Conservation (phyloP, 2,113 vertebrate species). For the Caretta caretta region DNA sequence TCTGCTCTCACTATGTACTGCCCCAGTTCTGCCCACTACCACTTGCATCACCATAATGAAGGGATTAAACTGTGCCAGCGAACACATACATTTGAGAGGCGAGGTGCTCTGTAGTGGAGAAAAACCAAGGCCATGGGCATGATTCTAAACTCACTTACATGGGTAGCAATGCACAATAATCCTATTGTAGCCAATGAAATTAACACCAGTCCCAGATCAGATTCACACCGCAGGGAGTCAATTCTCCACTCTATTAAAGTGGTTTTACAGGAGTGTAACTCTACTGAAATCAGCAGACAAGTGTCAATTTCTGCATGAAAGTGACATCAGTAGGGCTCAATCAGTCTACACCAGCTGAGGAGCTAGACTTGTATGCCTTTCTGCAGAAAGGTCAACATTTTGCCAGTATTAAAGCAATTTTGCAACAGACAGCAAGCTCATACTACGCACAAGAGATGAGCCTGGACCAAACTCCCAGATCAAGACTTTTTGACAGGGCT, state of each 20-base stretch:
- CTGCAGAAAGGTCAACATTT: conserved; percentile 24
- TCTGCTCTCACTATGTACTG: background rate
- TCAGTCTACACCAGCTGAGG: conserved; percentile 61
- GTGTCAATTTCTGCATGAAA: background rate
- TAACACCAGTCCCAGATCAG: background rate
- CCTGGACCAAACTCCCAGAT: background rate
- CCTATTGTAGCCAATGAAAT: background rate
- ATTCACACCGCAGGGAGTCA: background rate
- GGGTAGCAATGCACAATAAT: background rate
- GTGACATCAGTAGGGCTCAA: conserved; percentile 57
- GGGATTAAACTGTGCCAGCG: background rate
- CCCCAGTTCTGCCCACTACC: background rate
- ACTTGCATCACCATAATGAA: background rate
- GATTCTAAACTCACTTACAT: background rate
- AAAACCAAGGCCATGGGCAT: background rate
- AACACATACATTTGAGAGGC: background rate
- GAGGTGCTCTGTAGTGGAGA: background rate
- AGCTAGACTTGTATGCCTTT: conserved; percentile 55
- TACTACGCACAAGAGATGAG: background rate
- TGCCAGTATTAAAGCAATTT: conserved; percentile 7
- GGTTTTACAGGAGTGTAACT: background rate
- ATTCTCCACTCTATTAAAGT: background rate
- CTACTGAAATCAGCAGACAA: background rate
- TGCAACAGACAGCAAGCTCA: conserved; percentile 50
- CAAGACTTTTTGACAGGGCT: background rate